Evolutionary conservation across 2,113 vertebrate species (phyloP).

Genomic region (Dasyurus viverrinus): DNA sequence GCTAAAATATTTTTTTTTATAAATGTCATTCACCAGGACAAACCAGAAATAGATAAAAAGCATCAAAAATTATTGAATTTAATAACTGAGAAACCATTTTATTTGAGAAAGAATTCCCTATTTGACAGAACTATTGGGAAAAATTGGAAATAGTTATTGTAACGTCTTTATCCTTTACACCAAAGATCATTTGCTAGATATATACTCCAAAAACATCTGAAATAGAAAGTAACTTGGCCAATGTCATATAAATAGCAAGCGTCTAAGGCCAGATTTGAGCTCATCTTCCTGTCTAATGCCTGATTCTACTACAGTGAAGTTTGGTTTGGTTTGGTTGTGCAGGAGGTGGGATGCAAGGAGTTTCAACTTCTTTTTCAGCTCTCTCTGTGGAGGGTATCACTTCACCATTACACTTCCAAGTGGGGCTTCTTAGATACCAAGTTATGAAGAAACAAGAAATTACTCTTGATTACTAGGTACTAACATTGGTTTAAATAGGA

Average conservation of each 20-base stretch:
- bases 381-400: background rate
- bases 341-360: no score
- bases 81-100: background rate
- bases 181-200: background rate
- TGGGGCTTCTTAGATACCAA: background rate
- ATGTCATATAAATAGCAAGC: background rate
- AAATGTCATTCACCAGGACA: background rate
- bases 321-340: background rate
- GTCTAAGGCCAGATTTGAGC: background rate
- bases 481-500: background rate
- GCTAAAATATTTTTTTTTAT: background rate
- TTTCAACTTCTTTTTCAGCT: background rate
- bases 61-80: background rate
- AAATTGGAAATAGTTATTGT: background rate
- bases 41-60: background rate
- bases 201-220: background rate
- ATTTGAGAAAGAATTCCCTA: background rate
- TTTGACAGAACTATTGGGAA: background rate
- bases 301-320: background rate
- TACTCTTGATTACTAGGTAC: background rate
- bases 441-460: background rate
- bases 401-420: background rate
- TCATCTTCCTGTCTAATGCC: background rate
- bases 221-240: background rate
- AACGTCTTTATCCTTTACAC: background rate